Evolutionary conservation across 2,113 vertebrate species (phyloP).

Genomic region (Nibea coibor): DNA sequence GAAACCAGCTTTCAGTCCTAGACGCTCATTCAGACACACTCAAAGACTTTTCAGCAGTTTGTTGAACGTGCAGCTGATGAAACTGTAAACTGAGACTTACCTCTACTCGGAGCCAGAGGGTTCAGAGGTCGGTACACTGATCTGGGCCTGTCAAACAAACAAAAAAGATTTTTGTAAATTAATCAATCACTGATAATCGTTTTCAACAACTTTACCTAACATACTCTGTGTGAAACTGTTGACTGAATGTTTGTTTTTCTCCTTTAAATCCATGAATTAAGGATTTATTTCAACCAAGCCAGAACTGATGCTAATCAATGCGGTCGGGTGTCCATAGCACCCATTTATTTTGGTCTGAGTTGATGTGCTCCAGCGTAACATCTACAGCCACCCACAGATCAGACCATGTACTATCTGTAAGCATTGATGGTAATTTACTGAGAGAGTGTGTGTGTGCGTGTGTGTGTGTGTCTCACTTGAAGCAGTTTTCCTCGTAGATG

Average conservation of each 20-base stretch:
- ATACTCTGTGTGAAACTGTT: too few species aligned
- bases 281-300: too few species aligned
- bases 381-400: too few species aligned
- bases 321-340: too few species aligned
- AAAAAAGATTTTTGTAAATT: background rate
- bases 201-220: too few species aligned
- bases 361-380: too few species aligned
- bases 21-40: too few species aligned
- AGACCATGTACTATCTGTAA: background rate
- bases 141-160: constrained; percentile 86
- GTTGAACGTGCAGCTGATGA: background rate
- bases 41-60: background rate
- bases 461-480: constrained; percentile 88
- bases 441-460: background rate
- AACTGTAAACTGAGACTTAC: constrained; percentile 71
- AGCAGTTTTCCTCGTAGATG: constrained; percentile 99
- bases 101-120: constrained; percentile 90
- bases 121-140: constrained; percentile 97
- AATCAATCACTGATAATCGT: background rate
- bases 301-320: too few species aligned
- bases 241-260: too few species aligned
- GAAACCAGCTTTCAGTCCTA: too few species aligned
- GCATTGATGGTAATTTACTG: background rate
- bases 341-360: too few species aligned
- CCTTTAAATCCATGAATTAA: too few species aligned